These are phyloP conservation scores for Diabrotica undecimpunctata DNA, from an alignment of 1,140 invertebrate species.

Conservation along the genomic window DNA sequence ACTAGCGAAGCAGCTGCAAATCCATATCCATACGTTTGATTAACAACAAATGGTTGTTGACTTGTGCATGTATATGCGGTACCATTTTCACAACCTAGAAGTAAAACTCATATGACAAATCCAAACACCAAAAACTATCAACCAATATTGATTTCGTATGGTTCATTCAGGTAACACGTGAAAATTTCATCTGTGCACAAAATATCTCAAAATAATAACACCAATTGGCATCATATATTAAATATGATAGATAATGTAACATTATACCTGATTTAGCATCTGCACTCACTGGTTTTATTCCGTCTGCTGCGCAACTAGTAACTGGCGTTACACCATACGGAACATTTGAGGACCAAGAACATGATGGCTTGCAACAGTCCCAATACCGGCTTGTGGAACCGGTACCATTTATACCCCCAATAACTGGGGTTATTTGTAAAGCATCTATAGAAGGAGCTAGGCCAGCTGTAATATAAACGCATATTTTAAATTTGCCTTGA, in stretches of 20 bases:
- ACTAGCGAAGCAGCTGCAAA: not conserved
- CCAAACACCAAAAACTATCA: too few species aligned
- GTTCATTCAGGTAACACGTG: too few species aligned
- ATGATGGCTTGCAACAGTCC: slow-evolving; percentile 31
- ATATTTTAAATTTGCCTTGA: too few species aligned
- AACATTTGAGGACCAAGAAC: slow-evolving; percentile 14
- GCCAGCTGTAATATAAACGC: too few species aligned
- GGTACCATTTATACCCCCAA: slow-evolving; percentile 8
- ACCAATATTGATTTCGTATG: too few species aligned
- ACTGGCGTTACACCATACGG: not conserved
- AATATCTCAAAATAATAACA: too few species aligned
- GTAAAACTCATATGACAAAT: too few species aligned
- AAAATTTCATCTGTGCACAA: too few species aligned
- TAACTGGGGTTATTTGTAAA: not conserved
- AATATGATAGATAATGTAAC: too few species aligned
- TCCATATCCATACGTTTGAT: slow-evolving; percentile 4
- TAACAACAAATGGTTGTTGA: slow-evolving; percentile 12
- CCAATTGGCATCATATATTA: too few species aligned
- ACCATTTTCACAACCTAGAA: not conserved
- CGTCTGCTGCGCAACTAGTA: slow-evolving; percentile 4
- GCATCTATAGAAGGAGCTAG: too few species aligned
- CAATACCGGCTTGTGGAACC: slow-evolving; percentile 25
- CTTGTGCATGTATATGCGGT: slow-evolving; percentile 4
- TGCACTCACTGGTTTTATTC: not conserved
- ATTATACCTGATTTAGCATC: slow-evolving; percentile 9